These are phyloP conservation scores for Petrolisthes manimaculis DNA, from an alignment of 2,888 invertebrate species.

Conservation along the genomic window DNA sequence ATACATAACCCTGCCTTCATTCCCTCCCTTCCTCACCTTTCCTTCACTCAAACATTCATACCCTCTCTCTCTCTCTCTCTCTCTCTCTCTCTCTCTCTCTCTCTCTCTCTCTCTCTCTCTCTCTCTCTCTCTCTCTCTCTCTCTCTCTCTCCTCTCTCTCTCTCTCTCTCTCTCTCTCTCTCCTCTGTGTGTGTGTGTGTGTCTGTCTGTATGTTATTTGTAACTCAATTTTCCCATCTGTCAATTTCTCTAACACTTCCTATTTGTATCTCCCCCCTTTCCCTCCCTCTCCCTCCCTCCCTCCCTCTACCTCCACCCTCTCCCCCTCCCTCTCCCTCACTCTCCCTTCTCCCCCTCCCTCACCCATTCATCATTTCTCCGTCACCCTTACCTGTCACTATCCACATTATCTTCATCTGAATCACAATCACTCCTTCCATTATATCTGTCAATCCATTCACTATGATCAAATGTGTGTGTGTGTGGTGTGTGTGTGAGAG, in stretches of 20 bases:
- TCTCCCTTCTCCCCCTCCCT: neutral
- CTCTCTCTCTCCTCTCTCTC: slow-evolving; percentile 8
- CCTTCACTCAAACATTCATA: neutral
- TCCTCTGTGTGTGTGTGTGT: too few relatives aligned
- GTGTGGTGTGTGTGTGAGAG: too few relatives aligned
- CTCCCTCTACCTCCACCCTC: neutral
- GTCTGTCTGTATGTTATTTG: too few relatives aligned
- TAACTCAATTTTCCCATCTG: slow-evolving; percentile 5
- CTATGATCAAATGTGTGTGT: too few relatives aligned
- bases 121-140: slow-evolving; percentile 22
- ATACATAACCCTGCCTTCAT: too few relatives aligned
- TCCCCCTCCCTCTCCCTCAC: neutral
- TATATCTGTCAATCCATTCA: neutral
- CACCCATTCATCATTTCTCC: neutral
- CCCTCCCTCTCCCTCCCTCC: neutral
- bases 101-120: too few relatives aligned
- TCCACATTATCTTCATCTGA: neutral
- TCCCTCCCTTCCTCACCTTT: neutral
- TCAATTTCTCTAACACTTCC: neutral
- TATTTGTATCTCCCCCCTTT: neutral
- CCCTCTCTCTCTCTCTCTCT: neutral
- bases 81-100: neutral
- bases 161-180: slow-evolving; percentile 19
- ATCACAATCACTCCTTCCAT: neutral
- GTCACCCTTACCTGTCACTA: neutral